Evolutionary conservation across 2,113 vertebrate species (phyloP).

Genomic region (Mionectes macconnelli): DNA sequence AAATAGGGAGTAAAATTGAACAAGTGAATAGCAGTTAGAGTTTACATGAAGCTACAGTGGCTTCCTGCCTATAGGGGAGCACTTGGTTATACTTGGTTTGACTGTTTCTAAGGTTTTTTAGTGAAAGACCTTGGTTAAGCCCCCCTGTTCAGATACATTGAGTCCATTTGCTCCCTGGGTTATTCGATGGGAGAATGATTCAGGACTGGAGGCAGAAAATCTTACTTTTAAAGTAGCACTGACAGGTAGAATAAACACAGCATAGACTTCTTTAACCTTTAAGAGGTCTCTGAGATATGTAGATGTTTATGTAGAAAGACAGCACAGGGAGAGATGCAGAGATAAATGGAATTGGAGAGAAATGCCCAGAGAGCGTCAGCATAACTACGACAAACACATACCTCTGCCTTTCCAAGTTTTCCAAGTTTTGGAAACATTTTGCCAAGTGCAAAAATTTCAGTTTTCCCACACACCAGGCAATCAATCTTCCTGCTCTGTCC

Average conservation of each 20-base stretch:
- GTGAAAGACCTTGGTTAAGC: background rate
- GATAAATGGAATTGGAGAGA: background rate
- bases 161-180: background rate
- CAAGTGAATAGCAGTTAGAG: background rate
- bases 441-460: background rate
- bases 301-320: background rate
- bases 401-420: background rate
- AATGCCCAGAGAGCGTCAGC: background rate
- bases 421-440: background rate
- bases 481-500: background rate
- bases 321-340: background rate
- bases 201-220: background rate
- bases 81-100: background rate
- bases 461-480: rapidly evolving
- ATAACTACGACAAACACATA: background rate
- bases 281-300: background rate
- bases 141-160: background rate
- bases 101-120: background rate
- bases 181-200: background rate
- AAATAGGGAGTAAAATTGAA: background rate
- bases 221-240: background rate
- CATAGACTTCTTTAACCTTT: background rate
- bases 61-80: background rate
- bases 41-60: background rate
- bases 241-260: background rate